Evolutionary conservation across 2,888 invertebrate species (phyloP).

Genomic region (Lacanobia wlatinum): DNA sequence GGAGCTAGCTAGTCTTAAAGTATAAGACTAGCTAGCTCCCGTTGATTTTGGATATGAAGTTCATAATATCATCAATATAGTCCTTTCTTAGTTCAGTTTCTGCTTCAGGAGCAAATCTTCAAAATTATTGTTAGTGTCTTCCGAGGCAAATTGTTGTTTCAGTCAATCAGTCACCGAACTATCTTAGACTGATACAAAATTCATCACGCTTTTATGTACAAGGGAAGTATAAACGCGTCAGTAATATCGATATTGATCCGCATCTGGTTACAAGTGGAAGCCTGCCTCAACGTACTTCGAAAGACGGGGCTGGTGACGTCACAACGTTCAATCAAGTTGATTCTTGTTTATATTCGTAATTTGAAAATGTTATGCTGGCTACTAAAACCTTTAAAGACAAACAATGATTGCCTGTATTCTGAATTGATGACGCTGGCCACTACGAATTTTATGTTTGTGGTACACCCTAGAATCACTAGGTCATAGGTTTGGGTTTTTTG

Average conservation of each 20-base stretch:
- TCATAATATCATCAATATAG: background rate
- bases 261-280: slow-evolving; percentile 40
- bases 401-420: background rate
- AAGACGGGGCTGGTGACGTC: slow-evolving; percentile 31
- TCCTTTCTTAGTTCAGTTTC: too few relatives aligned
- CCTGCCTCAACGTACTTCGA: slow-evolving; percentile 40
- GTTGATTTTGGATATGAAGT: background rate
- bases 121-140: background rate
- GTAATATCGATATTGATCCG: slow-evolving; percentile 37
- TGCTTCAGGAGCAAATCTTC: too few relatives aligned
- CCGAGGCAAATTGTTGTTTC: background rate
- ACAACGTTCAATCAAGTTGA: slow-evolving; percentile 6
- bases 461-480: too few relatives aligned
- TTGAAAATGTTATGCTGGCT: slow-evolving; percentile 1
- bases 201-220: too few relatives aligned
- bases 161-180: background rate
- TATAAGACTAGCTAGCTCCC: background rate
- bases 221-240: too few relatives aligned
- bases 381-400: background rate
- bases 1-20: too few relatives aligned
- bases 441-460: background rate
- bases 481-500: too few relatives aligned
- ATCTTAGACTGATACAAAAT: background rate
- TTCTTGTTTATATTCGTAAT: slow-evolving; percentile 16
- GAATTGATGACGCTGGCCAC: background rate